phyloP scores from a whole-genome alignment of 1,140 invertebrate genomes.

The Trachymyrmex septentrionalis region DNA sequence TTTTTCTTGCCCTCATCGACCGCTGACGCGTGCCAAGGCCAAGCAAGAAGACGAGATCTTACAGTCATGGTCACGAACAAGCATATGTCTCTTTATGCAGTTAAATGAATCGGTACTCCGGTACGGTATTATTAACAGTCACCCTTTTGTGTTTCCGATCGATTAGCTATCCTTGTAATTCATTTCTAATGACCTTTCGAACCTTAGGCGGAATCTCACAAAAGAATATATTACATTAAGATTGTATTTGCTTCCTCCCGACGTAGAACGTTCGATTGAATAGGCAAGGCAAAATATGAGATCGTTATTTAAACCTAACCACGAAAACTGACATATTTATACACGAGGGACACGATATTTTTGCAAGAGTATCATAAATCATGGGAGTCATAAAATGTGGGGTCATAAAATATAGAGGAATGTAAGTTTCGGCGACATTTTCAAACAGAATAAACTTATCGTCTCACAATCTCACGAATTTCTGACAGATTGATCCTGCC shows the following conservation, averaged over 20 bases:
- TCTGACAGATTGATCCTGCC: background rate
- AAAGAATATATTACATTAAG: background rate
- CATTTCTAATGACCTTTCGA: constrained; percentile 2
- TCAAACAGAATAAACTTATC: background rate
- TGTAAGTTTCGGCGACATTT: too few species aligned
- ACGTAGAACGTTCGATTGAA: background rate
- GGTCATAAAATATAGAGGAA: background rate
- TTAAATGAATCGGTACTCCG: background rate
- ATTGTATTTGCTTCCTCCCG: background rate
- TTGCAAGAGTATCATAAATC: background rate
- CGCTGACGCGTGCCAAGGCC: constrained; percentile 65
- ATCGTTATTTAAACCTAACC: background rate
- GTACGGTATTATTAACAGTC: constrained; percentile 9
- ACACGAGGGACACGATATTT: background rate
- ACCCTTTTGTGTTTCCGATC: background rate
- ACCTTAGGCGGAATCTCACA: background rate
- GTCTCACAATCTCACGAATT: background rate
- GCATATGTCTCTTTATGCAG: constrained; percentile 26
- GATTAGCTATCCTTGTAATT: constrained; percentile 4
- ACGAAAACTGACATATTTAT: background rate
- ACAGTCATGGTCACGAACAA: constrained; percentile 74
- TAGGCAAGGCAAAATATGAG: background rate
- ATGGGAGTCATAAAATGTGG: background rate
- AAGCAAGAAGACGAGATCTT: constrained; percentile 57
- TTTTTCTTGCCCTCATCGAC: constrained; percentile 68